Conservation (phyloP, 2,113 vertebrate species). For the Chamaetylas fuelleborni region DNA sequence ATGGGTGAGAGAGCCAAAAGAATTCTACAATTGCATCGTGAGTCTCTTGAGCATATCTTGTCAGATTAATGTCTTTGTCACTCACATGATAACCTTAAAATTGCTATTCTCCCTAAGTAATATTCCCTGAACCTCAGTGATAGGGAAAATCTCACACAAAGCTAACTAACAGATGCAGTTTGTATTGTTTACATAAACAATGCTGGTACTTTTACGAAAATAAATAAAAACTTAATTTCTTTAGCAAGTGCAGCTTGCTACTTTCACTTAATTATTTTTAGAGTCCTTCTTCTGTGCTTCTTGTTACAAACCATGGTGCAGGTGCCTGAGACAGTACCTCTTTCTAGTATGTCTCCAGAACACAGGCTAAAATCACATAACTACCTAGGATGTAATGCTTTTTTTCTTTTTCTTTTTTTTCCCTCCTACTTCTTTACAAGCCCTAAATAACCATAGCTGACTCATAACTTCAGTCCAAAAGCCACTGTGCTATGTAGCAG, state of each 20-base stretch:
- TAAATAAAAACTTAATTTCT: slow-evolving; percentile 41
- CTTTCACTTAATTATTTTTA: slow-evolving; percentile 27
- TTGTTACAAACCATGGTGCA: background rate
- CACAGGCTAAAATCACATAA: background rate
- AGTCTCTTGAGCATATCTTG: slow-evolving; percentile 65
- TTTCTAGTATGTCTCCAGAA: background rate
- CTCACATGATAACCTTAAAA: slow-evolving; percentile 72
- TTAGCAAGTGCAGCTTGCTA: background rate
- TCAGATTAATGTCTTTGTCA: slow-evolving; percentile 74
- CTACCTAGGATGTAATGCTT: background rate
- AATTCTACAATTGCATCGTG: slow-evolving; percentile 52
- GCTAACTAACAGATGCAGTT: slow-evolving; percentile 43
- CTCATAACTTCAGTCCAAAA: background rate
- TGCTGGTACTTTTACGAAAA: slow-evolving; percentile 29
- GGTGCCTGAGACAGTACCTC: background rate
- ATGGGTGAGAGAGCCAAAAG: slow-evolving; percentile 62
- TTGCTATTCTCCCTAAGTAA: slow-evolving; percentile 62
- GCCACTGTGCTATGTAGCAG: background rate
- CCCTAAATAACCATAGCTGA: background rate
- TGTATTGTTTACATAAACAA: slow-evolving; percentile 64
- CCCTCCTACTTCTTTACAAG: background rate
- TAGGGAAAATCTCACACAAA: slow-evolving; percentile 41
- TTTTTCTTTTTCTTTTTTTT: background rate
- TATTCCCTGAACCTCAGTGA: slow-evolving; percentile 58
- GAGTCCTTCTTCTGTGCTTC: background rate